These are phyloP conservation scores for Brachyhypopomus occidentalis DNA, from an alignment of 2,113 vertebrate genomes.

Conservation along the genomic window DNA sequence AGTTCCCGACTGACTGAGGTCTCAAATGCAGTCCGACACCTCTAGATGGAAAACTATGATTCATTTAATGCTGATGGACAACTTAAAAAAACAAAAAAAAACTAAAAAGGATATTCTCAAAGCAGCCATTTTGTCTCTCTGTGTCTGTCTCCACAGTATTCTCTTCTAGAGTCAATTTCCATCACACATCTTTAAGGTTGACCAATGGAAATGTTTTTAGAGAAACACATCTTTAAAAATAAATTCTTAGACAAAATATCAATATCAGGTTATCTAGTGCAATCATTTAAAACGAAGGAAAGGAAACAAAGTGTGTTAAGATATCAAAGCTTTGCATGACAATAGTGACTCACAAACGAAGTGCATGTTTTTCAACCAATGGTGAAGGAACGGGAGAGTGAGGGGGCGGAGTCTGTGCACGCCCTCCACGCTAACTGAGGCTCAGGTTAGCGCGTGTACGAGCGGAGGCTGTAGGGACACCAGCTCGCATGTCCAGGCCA, in stretches of 20 bases:
- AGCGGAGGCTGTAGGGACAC: slow-evolving; percentile 48
- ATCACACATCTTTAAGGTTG: slow-evolving; percentile 37
- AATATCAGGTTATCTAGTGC: slow-evolving; percentile 64
- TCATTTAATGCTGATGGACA: background rate
- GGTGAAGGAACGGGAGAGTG: slow-evolving; percentile 20
- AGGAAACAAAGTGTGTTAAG: slow-evolving; percentile 33
- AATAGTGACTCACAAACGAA: slow-evolving; percentile 43
- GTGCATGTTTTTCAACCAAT: slow-evolving; percentile 34
- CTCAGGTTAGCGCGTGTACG: slow-evolving; percentile 42
- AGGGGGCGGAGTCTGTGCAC: slow-evolving; percentile 62
- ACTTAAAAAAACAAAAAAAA: slow-evolving; percentile 20
- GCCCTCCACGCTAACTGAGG: slow-evolving; percentile 55
- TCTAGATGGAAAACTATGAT: background rate
- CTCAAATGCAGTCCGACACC: slow-evolving; percentile 24
- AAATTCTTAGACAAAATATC: slow-evolving; percentile 52
- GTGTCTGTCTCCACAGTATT: background rate
- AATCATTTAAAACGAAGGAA: slow-evolving; percentile 51
- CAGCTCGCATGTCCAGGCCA: slow-evolving; percentile 38
- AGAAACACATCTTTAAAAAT: slow-evolving; percentile 42
- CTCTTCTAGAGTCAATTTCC: slow-evolving; percentile 11
- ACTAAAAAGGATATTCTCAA: slow-evolving; percentile 30
- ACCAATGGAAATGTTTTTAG: slow-evolving; percentile 53
- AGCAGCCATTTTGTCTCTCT: slow-evolving; percentile 48
- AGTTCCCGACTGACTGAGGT: slow-evolving; percentile 28
- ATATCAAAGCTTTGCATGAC: slow-evolving; percentile 42